Evolutionary conservation across 2,888 invertebrate genomes (phyloP).

Genomic region (Tipula unca): DNA sequence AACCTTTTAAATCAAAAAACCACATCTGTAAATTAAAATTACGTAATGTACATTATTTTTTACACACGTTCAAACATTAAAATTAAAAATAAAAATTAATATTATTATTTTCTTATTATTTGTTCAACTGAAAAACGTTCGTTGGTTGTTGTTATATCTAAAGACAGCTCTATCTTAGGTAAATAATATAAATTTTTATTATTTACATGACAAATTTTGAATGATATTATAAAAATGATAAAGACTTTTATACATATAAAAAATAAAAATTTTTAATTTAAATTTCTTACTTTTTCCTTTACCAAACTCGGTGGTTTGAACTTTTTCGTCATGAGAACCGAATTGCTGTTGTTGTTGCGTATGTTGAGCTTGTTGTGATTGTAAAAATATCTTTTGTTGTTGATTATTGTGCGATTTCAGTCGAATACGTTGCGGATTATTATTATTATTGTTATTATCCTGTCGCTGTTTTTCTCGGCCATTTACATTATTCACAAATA

Average conservation of each 20-base stretch:
- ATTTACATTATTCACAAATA: not conserved
- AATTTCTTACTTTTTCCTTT: slow-evolving; percentile 1
- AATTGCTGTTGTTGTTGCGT: not conserved
- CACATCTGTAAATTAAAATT: not conserved
- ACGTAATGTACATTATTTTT: not conserved
- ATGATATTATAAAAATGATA: slow-evolving; percentile 9
- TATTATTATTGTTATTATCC: not conserved
- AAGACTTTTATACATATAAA: not conserved
- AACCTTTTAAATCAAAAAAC: not conserved
- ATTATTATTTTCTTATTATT: not conserved
- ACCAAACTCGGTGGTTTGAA: not conserved
- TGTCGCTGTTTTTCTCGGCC: not conserved
- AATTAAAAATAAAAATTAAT: not conserved
- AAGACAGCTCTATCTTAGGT: not conserved
- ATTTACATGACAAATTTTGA: not conserved
- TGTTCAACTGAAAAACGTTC: not conserved
- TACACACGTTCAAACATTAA: not conserved
- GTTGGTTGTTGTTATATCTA: not conserved
- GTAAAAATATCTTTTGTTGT: not conserved
- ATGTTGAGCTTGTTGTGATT: not conserved
- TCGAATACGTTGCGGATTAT: not conserved
- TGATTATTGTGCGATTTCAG: not conserved
- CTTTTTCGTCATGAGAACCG: not conserved
- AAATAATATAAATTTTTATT: not conserved
- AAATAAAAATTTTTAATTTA: not conserved